phyloP scores from a whole-genome alignment of 1,140 invertebrate genomes.

The Trichogramma pretiosum region DNA sequence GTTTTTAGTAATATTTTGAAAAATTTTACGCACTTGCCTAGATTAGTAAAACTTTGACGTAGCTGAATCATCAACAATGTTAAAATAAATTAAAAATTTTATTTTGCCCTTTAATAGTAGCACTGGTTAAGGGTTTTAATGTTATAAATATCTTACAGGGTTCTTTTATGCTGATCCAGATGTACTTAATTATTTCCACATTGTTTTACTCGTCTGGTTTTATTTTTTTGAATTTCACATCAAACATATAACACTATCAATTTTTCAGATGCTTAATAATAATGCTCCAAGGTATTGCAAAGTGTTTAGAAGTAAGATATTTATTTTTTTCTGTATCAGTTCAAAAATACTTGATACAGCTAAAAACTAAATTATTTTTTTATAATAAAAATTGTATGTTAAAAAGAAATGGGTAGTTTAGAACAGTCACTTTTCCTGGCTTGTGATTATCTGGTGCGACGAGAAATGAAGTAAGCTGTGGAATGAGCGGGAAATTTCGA shows the following conservation, averaged over 20 bases:
- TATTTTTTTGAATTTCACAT: slow-evolving; percentile 8
- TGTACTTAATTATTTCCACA: slow-evolving; percentile 11
- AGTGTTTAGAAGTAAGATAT: slow-evolving; percentile 1
- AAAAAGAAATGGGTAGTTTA: too few species aligned
- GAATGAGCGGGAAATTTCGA: too few species aligned
- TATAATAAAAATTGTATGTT: background rate
- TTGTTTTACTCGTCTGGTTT: slow-evolving; percentile 2
- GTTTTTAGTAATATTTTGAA: too few species aligned
- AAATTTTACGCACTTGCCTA: too few species aligned
- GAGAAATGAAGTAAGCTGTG: too few species aligned
- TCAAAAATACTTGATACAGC: background rate
- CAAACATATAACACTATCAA: too few species aligned
- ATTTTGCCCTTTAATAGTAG: slow-evolving; percentile 30
- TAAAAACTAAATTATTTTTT: background rate
- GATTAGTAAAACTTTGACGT: slow-evolving; percentile 24
- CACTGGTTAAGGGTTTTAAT: slow-evolving; percentile 39
- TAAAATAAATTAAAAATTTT: too few species aligned
- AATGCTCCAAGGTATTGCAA: slow-evolving; percentile 11
- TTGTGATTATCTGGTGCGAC: too few species aligned
- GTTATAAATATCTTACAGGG: slow-evolving; percentile 39
- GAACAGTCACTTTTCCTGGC: too few species aligned
- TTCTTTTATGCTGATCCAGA: too few species aligned
- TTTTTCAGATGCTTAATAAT: slow-evolving; percentile 14
- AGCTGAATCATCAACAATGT: too few species aligned
- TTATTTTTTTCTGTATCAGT: background rate